Conservation (phyloP, 2,113 vertebrate species). For the Brachyistius frenatus region DNA sequence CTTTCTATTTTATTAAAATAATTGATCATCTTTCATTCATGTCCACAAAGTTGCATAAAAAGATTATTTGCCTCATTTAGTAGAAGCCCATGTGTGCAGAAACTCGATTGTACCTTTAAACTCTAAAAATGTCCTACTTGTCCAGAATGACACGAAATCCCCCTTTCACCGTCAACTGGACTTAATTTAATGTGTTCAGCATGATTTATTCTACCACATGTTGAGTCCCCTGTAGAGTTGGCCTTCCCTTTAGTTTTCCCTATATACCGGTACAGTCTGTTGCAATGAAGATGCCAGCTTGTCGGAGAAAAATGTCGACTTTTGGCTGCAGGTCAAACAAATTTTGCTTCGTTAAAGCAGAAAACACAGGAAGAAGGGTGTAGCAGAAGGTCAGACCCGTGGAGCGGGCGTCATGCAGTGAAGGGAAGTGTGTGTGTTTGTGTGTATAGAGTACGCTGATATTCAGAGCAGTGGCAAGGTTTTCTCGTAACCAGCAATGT, state of each 20-base stretch:
- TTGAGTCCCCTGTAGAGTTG: conserved; percentile 23
- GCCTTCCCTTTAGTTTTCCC: neutral
- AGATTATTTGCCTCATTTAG: no score
- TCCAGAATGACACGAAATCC: neutral
- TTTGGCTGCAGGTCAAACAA: conserved; percentile 37
- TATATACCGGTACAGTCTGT: conserved; percentile 18
- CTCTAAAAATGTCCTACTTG: neutral
- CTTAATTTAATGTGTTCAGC: conserved; percentile 21
- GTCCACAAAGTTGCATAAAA: no score
- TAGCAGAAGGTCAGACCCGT: conserved; percentile 62
- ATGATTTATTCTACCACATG: conserved; percentile 2
- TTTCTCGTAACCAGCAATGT: neutral
- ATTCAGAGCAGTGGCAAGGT: conserved; percentile 1
- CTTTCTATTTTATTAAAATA: no score
- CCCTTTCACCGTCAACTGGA: neutral
- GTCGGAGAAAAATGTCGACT: conserved; percentile 33
- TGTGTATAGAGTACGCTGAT: neutral
- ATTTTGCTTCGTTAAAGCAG: conserved; percentile 29
- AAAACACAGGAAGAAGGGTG: conserved; percentile 15
- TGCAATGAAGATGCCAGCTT: conserved; percentile 11
- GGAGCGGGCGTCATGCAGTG: conserved; percentile 29
- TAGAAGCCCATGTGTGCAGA: no score
- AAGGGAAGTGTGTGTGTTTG: conserved; percentile 3
- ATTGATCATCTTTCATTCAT: no score
- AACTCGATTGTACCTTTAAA: no score